Evolutionary conservation across 2,113 vertebrate genomes (phyloP), one percentile per base, ranked within the genome.

Genomic region (Diadophis punctatus): DNA sequence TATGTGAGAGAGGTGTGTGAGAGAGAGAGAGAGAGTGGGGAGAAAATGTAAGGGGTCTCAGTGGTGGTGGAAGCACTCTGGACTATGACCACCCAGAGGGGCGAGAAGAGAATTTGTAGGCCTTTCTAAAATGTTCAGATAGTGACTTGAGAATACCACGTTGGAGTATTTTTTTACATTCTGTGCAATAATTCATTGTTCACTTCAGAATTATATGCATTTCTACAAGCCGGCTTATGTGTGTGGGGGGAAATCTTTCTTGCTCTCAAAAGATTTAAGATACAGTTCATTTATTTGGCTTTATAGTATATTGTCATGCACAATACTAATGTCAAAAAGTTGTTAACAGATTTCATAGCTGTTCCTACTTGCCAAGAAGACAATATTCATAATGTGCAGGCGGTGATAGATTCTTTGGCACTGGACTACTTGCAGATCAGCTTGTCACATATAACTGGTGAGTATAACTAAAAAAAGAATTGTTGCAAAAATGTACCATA

Each of bases 381-480:
- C 91, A 98, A 99, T 88, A 93, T 98, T 85, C 99, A 99, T 95
- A 99, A 99, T 63, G 95, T 99, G 85, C 99, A 99, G 96, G 98
- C 98, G 92, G 97, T 99, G 91, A 99, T 99, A 92, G 99, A 99
- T 97, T 99, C 99, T 2, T 96, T 99, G 94, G 99, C 99, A 53
- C 88, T 99, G 97, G 99, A 99, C 97, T 99, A 99, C 94, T 98
- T 99, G 93, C 99, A 99, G 95, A 98, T 99, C 97, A 99, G 99
- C 96, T 97, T 99, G 95, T 99, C 99, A 0, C 99, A 99, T 94
- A 99, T 99, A 95, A 99, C 98, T 95, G 99, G 99, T 99, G 48
- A 92, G 96, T 97, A 74, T 34, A 93, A 90, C 8, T 88, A 91
- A 56, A 12, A n/a, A 25, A 87, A 39, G 89, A 46, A 43, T 5